These are phyloP conservation scores for Polydesmus complanatus DNA, from an alignment of 2,888 invertebrate species.

Conservation along the genomic window DNA sequence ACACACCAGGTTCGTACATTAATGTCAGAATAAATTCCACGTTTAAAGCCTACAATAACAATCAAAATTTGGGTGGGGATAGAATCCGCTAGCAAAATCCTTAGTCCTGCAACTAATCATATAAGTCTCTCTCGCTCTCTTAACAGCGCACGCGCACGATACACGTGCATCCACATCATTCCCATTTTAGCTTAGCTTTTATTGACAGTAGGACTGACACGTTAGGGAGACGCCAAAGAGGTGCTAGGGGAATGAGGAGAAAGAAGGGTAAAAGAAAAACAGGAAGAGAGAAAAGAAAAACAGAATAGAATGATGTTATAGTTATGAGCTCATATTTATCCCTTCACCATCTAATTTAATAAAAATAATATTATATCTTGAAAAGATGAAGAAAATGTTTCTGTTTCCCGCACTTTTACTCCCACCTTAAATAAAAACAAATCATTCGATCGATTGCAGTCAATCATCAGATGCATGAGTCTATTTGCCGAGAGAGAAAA, in stretches of 20 bases:
- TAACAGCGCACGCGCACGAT: neutral
- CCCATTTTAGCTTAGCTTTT: too few relatives aligned
- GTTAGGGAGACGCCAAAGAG: too few relatives aligned
- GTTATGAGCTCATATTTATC: neutral
- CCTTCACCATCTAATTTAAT: neutral
- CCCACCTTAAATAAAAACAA: neutral
- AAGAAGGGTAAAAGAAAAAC: neutral
- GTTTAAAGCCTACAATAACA: neutral
- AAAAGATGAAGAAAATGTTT: neutral
- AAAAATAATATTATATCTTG: neutral
- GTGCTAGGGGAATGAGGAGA: too few relatives aligned
- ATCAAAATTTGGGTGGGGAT: neutral
- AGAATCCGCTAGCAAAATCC: neutral
- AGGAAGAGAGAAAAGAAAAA: neutral
- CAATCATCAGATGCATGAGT: neutral
- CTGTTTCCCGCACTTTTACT: neutral
- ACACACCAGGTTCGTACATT: neutral
- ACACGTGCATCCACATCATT: too few relatives aligned
- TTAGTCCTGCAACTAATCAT: neutral
- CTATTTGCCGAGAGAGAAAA: too few relatives aligned
- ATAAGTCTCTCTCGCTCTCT: neutral
- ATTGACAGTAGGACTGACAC: neutral
- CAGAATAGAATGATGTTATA: neutral
- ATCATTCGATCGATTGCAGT: neutral
- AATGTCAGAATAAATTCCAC: neutral